These are phyloP conservation scores for Lasioglossum calceatum DNA, from an alignment of 2,888 invertebrate genomes.

Conservation along the genomic window DNA sequence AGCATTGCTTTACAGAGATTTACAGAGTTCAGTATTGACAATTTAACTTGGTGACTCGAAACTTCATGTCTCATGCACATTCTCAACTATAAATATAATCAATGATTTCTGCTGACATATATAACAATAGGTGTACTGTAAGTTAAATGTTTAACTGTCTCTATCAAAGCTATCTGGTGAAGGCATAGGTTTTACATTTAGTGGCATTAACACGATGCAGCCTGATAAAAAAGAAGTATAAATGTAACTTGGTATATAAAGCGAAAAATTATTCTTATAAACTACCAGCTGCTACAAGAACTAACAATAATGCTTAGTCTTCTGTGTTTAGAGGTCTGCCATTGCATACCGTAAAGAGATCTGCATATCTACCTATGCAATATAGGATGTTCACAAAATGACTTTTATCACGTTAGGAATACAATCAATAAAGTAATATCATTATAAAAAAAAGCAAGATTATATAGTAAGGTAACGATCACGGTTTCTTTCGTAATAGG, in stretches of 20 bases:
- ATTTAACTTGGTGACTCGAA: conserved; percentile 39
- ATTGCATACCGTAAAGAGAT: conserved; percentile 64
- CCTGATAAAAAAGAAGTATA: conserved; percentile 61
- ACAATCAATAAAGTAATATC: conserved; percentile 56
- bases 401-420: conserved; percentile 58
- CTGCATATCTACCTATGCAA: conserved; percentile 64
- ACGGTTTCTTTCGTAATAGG: conserved; percentile 16
- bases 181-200: conserved; percentile 57
- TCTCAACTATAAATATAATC: conserved; percentile 50
- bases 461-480: conserved; percentile 30
- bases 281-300: conserved; percentile 69
- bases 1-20: conserved; percentile 2
- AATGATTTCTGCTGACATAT: conserved; percentile 59
- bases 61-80: conserved; percentile 55
- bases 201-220: conserved; percentile 54
- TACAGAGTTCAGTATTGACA: conserved; percentile 31
- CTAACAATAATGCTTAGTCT: conserved; percentile 61
- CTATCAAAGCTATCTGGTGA: conserved; percentile 64
- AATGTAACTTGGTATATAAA: conserved; percentile 60
- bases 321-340: conserved; percentile 63
- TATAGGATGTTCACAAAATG: conserved; percentile 48
- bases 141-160: conserved; percentile 64
- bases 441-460: conserved; percentile 32
- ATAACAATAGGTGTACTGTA: conserved; percentile 61
- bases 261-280: conserved; percentile 78